Conservation (phyloP, 2,797 vertebrate species). For the Phyllotis vaccarum region DNA sequence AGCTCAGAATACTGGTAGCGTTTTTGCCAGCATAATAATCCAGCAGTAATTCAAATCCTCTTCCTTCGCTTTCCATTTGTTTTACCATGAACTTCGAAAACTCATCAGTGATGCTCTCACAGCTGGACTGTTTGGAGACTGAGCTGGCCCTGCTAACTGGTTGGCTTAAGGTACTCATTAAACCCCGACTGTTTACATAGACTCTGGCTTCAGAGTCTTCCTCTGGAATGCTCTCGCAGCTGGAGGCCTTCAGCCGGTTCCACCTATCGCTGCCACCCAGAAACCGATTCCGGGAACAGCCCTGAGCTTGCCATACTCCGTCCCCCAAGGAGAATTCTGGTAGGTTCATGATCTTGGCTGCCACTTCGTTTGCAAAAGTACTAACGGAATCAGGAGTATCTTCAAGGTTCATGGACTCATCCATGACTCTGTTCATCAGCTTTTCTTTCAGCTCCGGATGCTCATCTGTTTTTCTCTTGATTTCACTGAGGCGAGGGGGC, state of each 20-base stretch:
- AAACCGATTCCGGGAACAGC: conserved; percentile 91
- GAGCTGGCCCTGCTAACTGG: conserved; percentile 96
- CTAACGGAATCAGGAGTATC: conserved; percentile 93
- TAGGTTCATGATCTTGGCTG: conserved; percentile 97
- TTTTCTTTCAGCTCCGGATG: conserved; percentile 98
- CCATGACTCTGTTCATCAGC: conserved; percentile 97
- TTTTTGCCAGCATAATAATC: conserved; percentile 99
- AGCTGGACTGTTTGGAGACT: conserved; percentile 99
- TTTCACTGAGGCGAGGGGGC: conserved; percentile 98
- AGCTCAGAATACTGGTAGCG: conserved; percentile 94
- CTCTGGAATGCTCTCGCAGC: conserved; percentile 98
- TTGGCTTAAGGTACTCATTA: conserved; percentile 92
- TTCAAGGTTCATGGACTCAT: conserved; percentile 96
- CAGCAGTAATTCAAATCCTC: conserved; percentile 96
- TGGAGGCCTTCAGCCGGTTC: conserved; percentile 95
- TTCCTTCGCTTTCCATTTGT: conserved; percentile 98
- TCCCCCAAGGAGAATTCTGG: conserved; percentile 94
- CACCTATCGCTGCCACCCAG: conserved; percentile 93
- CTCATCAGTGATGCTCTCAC: conserved; percentile 99
- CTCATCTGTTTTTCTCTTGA: conserved; percentile 98
- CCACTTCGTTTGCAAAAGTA: conserved; percentile 95
- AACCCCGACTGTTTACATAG: conserved; percentile 90
- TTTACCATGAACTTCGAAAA: conserved; percentile 99
- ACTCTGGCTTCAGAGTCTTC: conserved; percentile 91
- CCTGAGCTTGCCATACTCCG: conserved; percentile 93